Evolutionary conservation across 2,888 invertebrate species (phyloP).

Genomic region (Lucinisca nassula): DNA sequence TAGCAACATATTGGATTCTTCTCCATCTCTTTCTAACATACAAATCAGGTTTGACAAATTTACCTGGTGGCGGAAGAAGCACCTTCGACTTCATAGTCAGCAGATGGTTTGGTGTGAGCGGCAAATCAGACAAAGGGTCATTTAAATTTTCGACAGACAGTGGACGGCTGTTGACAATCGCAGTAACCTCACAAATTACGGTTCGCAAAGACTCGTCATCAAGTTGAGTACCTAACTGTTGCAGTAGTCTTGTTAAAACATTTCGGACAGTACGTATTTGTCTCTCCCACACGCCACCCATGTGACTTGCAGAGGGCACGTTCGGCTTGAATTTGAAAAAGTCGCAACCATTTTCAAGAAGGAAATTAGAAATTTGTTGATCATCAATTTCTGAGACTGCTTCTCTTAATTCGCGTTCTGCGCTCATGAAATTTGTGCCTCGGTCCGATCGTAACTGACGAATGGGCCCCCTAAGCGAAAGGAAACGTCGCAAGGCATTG

Average conservation of each 20-base stretch:
- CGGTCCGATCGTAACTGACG: conserved; percentile 52
- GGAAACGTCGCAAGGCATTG: conserved; percentile 45
- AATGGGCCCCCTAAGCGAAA: conserved; percentile 40
- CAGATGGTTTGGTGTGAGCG: conserved; percentile 30
- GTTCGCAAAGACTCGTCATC: conserved; percentile 59
- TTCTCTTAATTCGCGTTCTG: conserved; percentile 41
- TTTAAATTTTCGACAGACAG: conserved; percentile 37
- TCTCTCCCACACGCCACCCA: conserved; percentile 76
- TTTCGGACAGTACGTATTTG: conserved; percentile 70
- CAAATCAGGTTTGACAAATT: conserved; percentile 41
- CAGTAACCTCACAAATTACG: conserved; percentile 52
- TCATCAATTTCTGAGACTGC: conserved; percentile 1
- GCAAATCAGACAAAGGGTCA: conserved; percentile 23
- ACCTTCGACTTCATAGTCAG: conserved; percentile 13
- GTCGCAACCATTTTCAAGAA: conserved; percentile 15
- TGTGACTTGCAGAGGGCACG: conserved; percentile 73
- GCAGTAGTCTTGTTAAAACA: conserved; percentile 62
- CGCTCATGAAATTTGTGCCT: conserved; percentile 64
- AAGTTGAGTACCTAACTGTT: conserved; percentile 7
- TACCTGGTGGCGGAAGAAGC: conserved; percentile 56
- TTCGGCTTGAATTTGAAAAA: conserved; percentile 59
- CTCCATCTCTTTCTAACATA: conserved; percentile 42
- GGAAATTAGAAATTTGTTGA: conserved; percentile 18
- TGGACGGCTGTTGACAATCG: conserved; percentile 37
- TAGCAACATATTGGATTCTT: background rate